Percentiles rank a stretch among this genome's conserved stretches.
Conservation (phyloP, 1,140 invertebrate species). For the Euura saliciscinereae region DNA sequence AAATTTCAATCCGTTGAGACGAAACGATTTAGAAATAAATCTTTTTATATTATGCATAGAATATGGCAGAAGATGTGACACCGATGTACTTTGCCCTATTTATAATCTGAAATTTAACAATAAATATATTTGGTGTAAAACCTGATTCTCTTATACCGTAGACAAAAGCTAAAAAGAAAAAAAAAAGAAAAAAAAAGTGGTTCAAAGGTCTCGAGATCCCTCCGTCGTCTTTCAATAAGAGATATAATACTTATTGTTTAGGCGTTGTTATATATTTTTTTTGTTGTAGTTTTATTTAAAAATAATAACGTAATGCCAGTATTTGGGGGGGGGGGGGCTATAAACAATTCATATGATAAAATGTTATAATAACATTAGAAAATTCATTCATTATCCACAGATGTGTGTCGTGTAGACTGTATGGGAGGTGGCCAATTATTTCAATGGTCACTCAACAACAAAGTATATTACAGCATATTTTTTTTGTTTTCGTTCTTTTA, state of each 20-base stretch:
- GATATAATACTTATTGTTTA: slow-evolving; percentile 10
- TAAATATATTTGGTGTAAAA: no score
- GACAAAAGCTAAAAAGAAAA: no score
- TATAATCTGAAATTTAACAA: no score
- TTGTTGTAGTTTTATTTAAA: no score
- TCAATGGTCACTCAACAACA: slow-evolving; percentile 18
- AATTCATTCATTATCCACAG: slow-evolving; percentile 28
- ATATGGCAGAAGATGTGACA: no score
- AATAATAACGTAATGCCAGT: not conserved
- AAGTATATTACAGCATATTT: slow-evolving; percentile 32
- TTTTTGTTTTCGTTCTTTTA: not conserved
- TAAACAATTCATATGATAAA: slow-evolving; percentile 35
- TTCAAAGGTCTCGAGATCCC: not conserved
- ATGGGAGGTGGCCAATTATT: not conserved
- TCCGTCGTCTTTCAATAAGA: not conserved
- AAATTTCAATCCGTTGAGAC: no score
- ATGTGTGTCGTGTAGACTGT: not conserved
- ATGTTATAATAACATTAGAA: slow-evolving; percentile 38
- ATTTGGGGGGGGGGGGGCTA: not conserved
- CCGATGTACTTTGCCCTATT: no score
- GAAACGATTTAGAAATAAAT: no score
- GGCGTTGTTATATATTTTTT: slow-evolving; percentile 6
- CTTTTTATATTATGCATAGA: no score
- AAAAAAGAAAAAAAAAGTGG: no score
- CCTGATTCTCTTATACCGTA: no score